Percentiles rank a stretch among this genome's conserved stretches.
Conservation (phyloP, 2,888 invertebrate species). For the Oxycera nigricornis region DNA sequence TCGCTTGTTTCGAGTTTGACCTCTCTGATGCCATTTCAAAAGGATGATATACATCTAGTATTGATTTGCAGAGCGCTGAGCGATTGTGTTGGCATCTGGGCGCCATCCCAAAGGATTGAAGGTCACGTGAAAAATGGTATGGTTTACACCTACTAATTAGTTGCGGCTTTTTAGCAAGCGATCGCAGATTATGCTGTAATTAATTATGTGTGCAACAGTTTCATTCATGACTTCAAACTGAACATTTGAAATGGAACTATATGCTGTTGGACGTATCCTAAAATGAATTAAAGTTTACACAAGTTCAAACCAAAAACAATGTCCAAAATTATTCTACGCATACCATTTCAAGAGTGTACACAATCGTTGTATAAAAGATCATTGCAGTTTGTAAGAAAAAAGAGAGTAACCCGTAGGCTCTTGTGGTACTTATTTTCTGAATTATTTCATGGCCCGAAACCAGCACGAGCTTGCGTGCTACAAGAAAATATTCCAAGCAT, state of each 20-base stretch:
- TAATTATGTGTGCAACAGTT: background rate
- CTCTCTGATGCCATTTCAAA: slow-evolving; percentile 28
- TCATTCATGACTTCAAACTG: slow-evolving; percentile 4
- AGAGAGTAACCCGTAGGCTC: slow-evolving; percentile 26
- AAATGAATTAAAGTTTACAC: too few relatives aligned
- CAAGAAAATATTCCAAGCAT: slow-evolving; percentile 41
- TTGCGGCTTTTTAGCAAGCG: slow-evolving; percentile 20
- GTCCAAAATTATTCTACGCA: too few relatives aligned
- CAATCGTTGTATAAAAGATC: too few relatives aligned
- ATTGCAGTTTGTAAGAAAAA: background rate
- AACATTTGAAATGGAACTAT: too few relatives aligned
- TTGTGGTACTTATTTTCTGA: slow-evolving; percentile 29
- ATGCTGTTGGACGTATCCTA: too few relatives aligned
- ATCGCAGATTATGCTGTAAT: background rate
- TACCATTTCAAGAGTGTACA: too few relatives aligned
- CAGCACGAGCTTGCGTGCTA: slow-evolving; percentile 53
- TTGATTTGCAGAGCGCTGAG: slow-evolving; percentile 1
- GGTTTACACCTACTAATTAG: slow-evolving; percentile 40
- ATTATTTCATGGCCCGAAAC: slow-evolving; percentile 51
- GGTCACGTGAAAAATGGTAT: slow-evolving; percentile 26
- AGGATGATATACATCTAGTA: slow-evolving; percentile 28
- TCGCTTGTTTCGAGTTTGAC: slow-evolving; percentile 3
- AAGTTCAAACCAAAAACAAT: too few relatives aligned
- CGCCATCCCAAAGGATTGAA: slow-evolving; percentile 17
- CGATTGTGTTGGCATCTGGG: background rate